Base-by-base conservation (phyloP, 92 coral and sea anemone genomes). In the Zoanthus sansibaricus region DNA sequence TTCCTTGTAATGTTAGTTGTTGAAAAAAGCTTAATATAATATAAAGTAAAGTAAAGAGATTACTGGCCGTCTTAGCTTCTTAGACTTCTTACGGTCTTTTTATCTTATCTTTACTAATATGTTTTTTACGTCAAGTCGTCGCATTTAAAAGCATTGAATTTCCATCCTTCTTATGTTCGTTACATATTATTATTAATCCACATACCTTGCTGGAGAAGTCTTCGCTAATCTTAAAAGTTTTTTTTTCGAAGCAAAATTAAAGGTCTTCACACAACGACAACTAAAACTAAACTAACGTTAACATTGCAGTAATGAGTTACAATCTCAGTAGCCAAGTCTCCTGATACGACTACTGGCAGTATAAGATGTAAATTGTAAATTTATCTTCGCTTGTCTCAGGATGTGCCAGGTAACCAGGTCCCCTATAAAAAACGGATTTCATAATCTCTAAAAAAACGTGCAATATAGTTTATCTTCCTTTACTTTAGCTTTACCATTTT, bases 321-420 rank as follows among this genome's bases (percentile, higher is more conserved):
- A 37, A 37, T 37, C 42, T 37, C 2, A 37, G 3, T 4, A 37
- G 42, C 42, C 42, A 37, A 37, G 42, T 37, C 42, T 37, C 42
- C 42, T 37, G 42, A 37, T 37, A 37, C 4, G 42, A 4, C 42
- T 4, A 37, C 42, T 25, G 25, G 25, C 25, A 25, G 25, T 25
- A 25, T 25, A 25, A 25, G 25, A 25, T 25, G 25, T 25, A 25
- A 25, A 25, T 25, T 4, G 4, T 37, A 37, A 37, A 37, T 37
- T 37, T 37, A 2, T 37, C 4, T 37, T 37, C 42, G 2, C 25
- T 3, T 3, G 20, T 15, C 68, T 17, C 17, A 8, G 20, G 69
- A 17, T 3, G 17, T 62, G 69, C 69, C 69, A 62, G 31, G 69
- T 62, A 62, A 62, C 69, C 69, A 62, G 69, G 69, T 62, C 69